A percentile compares a stretch with the other conserved stretches of the same genome.
These are phyloP conservation scores for Lysandra bellargus DNA, from an alignment of 2,888 invertebrate species.

Conservation along the genomic window DNA sequence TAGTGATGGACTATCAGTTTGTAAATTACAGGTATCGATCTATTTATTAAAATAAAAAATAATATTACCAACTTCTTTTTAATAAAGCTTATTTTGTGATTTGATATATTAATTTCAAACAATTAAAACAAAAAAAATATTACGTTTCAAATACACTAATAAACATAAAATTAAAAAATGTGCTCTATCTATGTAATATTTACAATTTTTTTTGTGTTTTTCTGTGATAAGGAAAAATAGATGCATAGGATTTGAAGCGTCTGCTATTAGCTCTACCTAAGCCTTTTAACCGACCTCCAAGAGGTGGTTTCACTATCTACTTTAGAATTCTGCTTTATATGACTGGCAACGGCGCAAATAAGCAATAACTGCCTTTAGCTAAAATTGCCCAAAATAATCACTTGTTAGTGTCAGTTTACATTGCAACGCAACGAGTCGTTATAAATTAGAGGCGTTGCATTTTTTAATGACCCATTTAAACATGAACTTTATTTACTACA, in stretches of 20 bases:
- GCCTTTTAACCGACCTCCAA: not conserved
- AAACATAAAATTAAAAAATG: not conserved
- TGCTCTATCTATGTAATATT: not conserved
- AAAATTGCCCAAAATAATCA: constrained; percentile 18
- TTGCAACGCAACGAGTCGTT: not conserved
- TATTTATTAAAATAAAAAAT: not conserved
- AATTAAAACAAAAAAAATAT: not conserved
- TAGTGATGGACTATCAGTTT: not conserved
- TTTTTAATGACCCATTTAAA: not conserved
- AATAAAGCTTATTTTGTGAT: constrained; percentile 6
- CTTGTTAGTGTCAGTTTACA: not conserved
- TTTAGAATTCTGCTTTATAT: constrained; percentile 30
- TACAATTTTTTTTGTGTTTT: constrained; percentile 16
- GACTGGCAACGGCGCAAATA: constrained; percentile 12
- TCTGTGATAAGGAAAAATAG: constrained; percentile 13
- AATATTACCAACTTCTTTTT: not conserved
- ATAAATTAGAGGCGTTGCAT: no score
- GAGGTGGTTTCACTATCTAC: constrained; percentile 9
- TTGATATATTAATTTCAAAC: not conserved
- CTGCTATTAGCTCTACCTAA: constrained; percentile 6
- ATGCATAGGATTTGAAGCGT: constrained; percentile 13
- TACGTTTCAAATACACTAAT: not conserved
- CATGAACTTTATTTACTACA: not conserved
- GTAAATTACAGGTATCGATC: not conserved
- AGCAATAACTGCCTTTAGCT: not conserved